phyloP scores from a whole-genome alignment of 64 coral and sea anemone genomes.

The Montipora efflorescens region DNA sequence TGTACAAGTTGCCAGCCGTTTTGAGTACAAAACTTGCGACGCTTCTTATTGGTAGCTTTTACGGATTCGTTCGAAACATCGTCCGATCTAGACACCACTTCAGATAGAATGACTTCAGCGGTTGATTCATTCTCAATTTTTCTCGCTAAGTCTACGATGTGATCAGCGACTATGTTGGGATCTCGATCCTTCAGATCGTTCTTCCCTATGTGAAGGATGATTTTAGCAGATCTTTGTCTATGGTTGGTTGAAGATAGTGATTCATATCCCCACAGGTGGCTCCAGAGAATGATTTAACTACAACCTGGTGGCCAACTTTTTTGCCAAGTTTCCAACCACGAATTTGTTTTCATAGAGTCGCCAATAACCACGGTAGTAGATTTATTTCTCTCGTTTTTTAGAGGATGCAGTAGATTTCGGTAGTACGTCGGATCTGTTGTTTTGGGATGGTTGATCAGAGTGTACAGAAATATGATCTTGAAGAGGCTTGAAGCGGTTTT shows the following conservation, averaged over 20 bases:
- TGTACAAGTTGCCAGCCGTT: too few relatives aligned
- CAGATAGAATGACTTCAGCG: conserved; percentile 15
- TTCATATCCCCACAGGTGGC: conserved; percentile 10
- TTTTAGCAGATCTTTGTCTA: not conserved
- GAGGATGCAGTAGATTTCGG: not conserved
- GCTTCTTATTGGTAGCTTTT: not conserved
- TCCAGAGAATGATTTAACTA: conserved; percentile 11
- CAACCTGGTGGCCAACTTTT: not conserved
- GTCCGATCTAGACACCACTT: not conserved
- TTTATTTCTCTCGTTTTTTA: not conserved
- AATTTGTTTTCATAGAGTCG: conserved; percentile 30
- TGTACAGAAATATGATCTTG: not conserved
- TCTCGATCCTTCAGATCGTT: conserved; percentile 19
- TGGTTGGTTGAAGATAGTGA: conserved; percentile 9
- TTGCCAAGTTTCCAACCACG: conserved; percentile 19
- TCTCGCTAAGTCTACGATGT: conserved; percentile 15
- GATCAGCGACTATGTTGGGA: conserved; percentile 1
- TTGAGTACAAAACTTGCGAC: not conserved
- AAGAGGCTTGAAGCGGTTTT: not conserved
- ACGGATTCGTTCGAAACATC: not conserved
- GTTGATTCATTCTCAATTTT: conserved; percentile 20
- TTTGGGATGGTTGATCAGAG: not conserved
- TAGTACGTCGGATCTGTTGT: not conserved
- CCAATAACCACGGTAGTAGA: conserved; percentile 3
- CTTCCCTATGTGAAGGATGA: conserved; percentile 8